Base-by-base conservation (phyloP, 2,113 vertebrate genomes). In the Centropus bengalensis region DNA sequence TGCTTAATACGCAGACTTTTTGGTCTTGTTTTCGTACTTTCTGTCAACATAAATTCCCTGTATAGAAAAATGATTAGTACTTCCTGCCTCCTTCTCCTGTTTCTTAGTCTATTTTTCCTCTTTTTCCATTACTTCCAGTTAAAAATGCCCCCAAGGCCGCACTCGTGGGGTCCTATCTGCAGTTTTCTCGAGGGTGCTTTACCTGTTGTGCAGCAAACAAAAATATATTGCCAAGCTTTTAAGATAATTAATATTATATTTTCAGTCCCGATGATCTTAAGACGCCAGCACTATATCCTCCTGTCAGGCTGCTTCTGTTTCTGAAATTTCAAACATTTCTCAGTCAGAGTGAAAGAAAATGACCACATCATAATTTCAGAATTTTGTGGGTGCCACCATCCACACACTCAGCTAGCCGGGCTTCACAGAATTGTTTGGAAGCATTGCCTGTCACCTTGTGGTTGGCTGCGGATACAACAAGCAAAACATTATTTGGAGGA, bases 361-460 rank as follows among this genome's bases (percentile, higher is more conserved):
- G 52, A 33, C n/a, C 49, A 8, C 51, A 58, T 59, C 40, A 67
- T 73, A 33, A 58, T 47, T 63, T 21, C 28, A 58, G 64, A 52
- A 58, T 68, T 69, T 51, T 67, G 23, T 20, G 12, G 42, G 2
- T 59, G 4, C 36, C 36, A 24, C 24, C 19, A 60, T 8, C 55
- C 67, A 38, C 77, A 66, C n/a, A 64, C 19, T 66, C 51, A 42
- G 44, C 7, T 78, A 51, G 38, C 3, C 9, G 36, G 47, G 42
- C 38, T 58, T 74, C 60, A 38, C 12, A 2, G 62, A 86, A 36
- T 14, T 59, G 47, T 87, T 86, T 11, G 66, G 75, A 47, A 88
- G 63, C 71, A 42, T 40, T 60, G 94, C 69, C 93, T 89, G 95
- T 95, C 96, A 92, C 85, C 86, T 88, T 81, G 94, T 89, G 96